Conservation (phyloP, 1,140 invertebrate species). For the Halictus rubicundus region DNA sequence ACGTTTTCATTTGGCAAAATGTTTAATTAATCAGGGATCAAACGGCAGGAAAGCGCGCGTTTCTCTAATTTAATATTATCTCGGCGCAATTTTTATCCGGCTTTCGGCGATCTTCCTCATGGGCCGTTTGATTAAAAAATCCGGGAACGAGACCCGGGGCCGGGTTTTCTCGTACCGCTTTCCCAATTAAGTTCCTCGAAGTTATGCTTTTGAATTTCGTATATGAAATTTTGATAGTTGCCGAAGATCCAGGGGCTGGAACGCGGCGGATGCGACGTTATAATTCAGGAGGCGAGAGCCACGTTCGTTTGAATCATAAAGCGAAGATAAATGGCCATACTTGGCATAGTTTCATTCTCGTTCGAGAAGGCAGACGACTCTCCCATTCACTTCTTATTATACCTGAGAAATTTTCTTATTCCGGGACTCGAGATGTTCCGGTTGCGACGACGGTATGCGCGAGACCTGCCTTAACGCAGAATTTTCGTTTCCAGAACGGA, state of each 20-base stretch:
- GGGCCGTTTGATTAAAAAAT: conserved; percentile 18
- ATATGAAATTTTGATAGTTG: conserved; percentile 22
- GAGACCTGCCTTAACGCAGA: background rate
- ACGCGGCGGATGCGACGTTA: conserved; percentile 30
- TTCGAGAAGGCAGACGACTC: conserved; percentile 37
- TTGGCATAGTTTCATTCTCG: conserved; percentile 52
- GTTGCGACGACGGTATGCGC: background rate
- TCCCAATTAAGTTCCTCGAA: conserved; percentile 34
- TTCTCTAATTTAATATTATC: background rate
- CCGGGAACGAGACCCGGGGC: background rate
- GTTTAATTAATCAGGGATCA: no score
- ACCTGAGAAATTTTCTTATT: conserved; percentile 36
- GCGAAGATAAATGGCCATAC: conserved; percentile 44
- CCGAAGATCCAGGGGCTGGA: conserved; percentile 18
- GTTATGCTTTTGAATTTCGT: background rate
- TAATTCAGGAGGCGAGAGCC: conserved; percentile 38
- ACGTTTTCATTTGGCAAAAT: no score
- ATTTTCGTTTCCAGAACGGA: background rate
- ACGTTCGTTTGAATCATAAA: conserved; percentile 52
- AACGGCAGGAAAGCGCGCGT: background rate
- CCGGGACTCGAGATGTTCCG: background rate
- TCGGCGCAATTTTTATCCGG: background rate
- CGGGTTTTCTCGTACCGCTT: conserved; percentile 11
- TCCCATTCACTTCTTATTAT: conserved; percentile 51
- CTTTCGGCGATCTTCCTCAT: background rate